Percentiles rank a stretch among this genome's conserved stretches.
These are phyloP conservation scores for Onchidella celtica DNA, from an alignment of 2,888 invertebrate genomes.

Conservation along the genomic window DNA sequence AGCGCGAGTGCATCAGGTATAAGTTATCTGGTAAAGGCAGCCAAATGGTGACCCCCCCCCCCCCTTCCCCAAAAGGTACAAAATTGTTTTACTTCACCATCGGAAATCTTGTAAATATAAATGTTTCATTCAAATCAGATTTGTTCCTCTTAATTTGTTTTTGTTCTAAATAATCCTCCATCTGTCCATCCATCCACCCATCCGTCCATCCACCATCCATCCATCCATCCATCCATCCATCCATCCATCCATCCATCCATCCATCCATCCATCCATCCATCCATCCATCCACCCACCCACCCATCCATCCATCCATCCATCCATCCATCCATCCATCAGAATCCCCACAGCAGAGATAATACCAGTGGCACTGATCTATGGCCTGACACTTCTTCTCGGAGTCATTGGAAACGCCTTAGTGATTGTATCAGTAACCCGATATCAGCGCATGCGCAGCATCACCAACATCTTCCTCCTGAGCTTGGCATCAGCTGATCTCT, in stretches of 20 bases:
- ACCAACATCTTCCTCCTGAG: constrained; percentile 87
- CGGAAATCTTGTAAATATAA: no score
- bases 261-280: background rate
- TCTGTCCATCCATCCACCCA: background rate
- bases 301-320: background rate
- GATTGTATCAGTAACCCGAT: constrained; percentile 83
- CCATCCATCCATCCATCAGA: constrained; percentile 4
- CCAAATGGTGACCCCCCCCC: no score
- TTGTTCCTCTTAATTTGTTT: no score
- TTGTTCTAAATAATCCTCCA: no score
- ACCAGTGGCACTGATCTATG: constrained; percentile 84
- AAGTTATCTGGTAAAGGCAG: no score
- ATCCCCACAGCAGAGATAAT: constrained; percentile 83
- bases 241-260: background rate
- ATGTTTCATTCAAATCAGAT: no score
- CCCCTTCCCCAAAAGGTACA: no score
- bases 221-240: background rate
- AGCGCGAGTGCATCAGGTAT: no score
- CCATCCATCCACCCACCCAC: background rate
- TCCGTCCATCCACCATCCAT: background rate
- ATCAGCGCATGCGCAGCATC: constrained; percentile 83
- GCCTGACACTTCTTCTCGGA: constrained; percentile 84
- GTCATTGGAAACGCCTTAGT: constrained; percentile 84
- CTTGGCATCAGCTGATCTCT: constrained; percentile 86
- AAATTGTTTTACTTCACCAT: no score